A percentile compares a stretch with the other conserved stretches of the same genome.
These are phyloP conservation scores for Amphiura filiformis DNA, from an alignment of 35 echinoderm and acorn worm species.

Conservation along the genomic window DNA sequence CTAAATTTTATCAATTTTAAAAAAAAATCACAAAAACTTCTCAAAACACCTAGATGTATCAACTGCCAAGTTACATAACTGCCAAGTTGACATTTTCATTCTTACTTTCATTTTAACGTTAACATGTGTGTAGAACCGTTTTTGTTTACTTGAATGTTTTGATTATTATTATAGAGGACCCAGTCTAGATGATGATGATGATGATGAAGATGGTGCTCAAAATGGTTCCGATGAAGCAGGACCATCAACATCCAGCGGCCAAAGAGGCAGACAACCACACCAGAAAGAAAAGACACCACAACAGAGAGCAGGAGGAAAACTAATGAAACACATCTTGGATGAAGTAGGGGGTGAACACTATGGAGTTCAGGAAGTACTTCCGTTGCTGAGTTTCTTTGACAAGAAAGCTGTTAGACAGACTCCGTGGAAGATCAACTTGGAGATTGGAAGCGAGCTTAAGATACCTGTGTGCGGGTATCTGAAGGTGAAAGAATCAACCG, in stretches of 20 bases:
- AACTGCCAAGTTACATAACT: too few species aligned
- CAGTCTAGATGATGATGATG: slow-evolving; percentile 44
- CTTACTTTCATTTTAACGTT: too few species aligned
- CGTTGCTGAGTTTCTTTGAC: slow-evolving; percentile 83
- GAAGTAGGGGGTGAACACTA: slow-evolving; percentile 67
- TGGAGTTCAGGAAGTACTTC: slow-evolving; percentile 70
- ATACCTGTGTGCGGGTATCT: slow-evolving; percentile 86
- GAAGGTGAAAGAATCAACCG: slow-evolving; percentile 14
- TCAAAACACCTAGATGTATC: too few species aligned
- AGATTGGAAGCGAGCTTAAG: slow-evolving; percentile 75
- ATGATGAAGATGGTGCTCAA: slow-evolving; percentile 27
- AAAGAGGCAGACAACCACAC: neutral
- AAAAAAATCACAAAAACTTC: too few species aligned
- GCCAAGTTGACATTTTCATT: too few species aligned
- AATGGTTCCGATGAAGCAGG: slow-evolving; percentile 36
- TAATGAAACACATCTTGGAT: slow-evolving; percentile 67
- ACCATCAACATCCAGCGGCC: slow-evolving; percentile 36
- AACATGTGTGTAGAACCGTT: too few species aligned
- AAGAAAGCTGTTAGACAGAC: slow-evolving; percentile 63
- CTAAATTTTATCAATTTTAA: too few species aligned
- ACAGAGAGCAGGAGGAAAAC: slow-evolving; percentile 77
- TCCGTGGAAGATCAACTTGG: slow-evolving; percentile 90
- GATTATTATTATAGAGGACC: too few species aligned
- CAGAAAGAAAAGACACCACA: slow-evolving; percentile 88
- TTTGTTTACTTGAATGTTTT: too few species aligned